These are phyloP conservation scores for Sarcophaga rosellei DNA, from an alignment of 2,888 invertebrate species.

Conservation along the genomic window DNA sequence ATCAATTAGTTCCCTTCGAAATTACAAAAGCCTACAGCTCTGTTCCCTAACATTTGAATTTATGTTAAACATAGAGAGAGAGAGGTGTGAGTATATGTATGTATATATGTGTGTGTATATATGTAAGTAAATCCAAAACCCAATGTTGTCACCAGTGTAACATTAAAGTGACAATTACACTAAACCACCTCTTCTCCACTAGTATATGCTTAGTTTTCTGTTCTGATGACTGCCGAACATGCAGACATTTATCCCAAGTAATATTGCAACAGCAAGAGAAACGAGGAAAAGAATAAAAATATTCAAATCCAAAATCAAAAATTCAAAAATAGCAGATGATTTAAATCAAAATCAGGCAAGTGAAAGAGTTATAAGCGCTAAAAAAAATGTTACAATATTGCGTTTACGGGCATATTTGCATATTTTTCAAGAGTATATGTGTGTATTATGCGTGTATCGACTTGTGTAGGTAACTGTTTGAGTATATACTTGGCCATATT, in stretches of 20 bases:
- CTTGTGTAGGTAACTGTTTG: too few relatives aligned
- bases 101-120: not conserved
- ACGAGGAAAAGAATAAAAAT: not conserved
- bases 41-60: not conserved
- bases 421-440: not conserved
- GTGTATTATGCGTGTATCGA: not conserved
- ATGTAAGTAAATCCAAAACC: slow-evolving; percentile 32
- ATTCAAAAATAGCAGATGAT: slow-evolving; percentile 26
- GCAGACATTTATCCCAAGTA: slow-evolving; percentile 53
- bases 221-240: slow-evolving; percentile 22
- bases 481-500: slow-evolving; percentile 32
- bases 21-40: not conserved
- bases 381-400: slow-evolving; percentile 29
- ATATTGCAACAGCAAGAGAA: not conserved
- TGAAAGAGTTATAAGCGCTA: slow-evolving; percentile 25
- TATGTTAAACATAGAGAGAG: too few relatives aligned
- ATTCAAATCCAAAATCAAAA: slow-evolving; percentile 20
- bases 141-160: slow-evolving; percentile 53
- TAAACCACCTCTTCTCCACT: slow-evolving; percentile 15
- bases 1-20: too few relatives aligned
- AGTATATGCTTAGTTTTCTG: slow-evolving; percentile 10
- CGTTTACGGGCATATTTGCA: slow-evolving; percentile 18
- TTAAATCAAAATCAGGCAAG: slow-evolving; percentile 13
- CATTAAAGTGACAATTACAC: slow-evolving; percentile 58
- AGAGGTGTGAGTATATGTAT: too few relatives aligned